These are phyloP conservation scores for Cloeon dipterum DNA, from an alignment of 2,888 invertebrate species.

Conservation along the genomic window DNA sequence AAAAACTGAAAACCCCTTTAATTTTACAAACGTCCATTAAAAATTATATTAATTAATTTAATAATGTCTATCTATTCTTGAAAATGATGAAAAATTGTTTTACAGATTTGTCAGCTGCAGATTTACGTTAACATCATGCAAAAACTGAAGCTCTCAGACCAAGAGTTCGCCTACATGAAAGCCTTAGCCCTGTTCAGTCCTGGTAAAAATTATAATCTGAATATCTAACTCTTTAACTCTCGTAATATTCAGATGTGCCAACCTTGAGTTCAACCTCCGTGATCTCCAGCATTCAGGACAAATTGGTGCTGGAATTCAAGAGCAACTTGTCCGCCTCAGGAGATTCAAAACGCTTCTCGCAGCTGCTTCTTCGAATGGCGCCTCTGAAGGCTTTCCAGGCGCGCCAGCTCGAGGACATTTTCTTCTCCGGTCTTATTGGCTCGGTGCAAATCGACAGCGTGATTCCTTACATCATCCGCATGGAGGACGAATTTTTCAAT, in stretches of 20 bases:
- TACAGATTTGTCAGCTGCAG: slow-evolving; percentile 61
- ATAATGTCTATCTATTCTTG: too few species aligned
- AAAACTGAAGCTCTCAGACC: slow-evolving; percentile 48
- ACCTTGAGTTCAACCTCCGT: slow-evolving; percentile 11
- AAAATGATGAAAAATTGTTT: too few species aligned
- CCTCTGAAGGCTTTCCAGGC: slow-evolving; percentile 47
- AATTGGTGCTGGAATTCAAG: slow-evolving; percentile 31
- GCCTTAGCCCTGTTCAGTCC: slow-evolving; percentile 64
- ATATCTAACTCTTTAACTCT: slow-evolving; percentile 3
- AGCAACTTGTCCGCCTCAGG: too few species aligned
- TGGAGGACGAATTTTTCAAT: slow-evolving; percentile 20
- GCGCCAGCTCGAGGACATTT: slow-evolving; percentile 65
- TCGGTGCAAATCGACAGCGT: slow-evolving; percentile 89
- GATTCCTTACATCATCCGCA: slow-evolving; percentile 72
- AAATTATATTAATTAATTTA: too few species aligned
- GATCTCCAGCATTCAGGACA: too few species aligned
- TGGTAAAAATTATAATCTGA: slow-evolving; percentile 34
- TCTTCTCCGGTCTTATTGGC: slow-evolving; percentile 77
- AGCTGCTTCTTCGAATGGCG: slow-evolving; percentile 43
- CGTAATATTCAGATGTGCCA: slow-evolving; percentile 2
- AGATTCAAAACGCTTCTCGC: slow-evolving; percentile 34
- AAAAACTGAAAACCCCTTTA: too few species aligned
- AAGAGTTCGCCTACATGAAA: slow-evolving; percentile 73
- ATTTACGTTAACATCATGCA: slow-evolving; percentile 57
- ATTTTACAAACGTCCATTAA: too few species aligned